Conservation (phyloP, 1,140 invertebrate species). For the Tetramorium alpestre region DNA sequence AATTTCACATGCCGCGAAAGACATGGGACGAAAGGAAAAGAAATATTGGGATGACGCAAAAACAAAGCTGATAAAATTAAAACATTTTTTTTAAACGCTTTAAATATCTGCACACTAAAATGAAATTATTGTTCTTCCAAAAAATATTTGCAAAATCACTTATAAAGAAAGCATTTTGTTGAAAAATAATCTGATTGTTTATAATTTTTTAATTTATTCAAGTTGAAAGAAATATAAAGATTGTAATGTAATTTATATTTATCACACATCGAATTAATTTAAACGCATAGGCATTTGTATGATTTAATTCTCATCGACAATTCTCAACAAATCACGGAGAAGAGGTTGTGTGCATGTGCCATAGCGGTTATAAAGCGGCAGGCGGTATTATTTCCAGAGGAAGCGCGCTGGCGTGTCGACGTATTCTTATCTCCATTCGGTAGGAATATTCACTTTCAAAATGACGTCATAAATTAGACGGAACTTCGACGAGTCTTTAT, state of each 20-base stretch:
- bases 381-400: conserved; percentile 23
- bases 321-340: conserved; percentile 33
- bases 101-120: neutral
- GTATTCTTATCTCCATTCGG: conserved; percentile 45
- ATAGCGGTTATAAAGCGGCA: neutral
- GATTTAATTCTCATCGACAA: neutral
- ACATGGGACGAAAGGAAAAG: neutral
- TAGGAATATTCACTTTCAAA: conserved; percentile 50
- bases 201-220: neutral
- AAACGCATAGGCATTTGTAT: neutral
- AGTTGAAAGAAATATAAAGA: neutral
- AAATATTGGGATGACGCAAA: neutral
- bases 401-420: neutral
- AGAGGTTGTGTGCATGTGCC: neutral
- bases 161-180: neutral
- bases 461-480: conserved; percentile 50
- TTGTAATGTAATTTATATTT: neutral
- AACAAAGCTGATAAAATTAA: neutral
- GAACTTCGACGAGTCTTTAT: conserved; percentile 42
- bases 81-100: neutral
- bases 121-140: neutral
- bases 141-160: neutral
- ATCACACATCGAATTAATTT: neutral
- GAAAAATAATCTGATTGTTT: neutral
- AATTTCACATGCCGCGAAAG: neutral